Percentiles rank a stretch among this genome's conserved stretches.
These are phyloP conservation scores for Solenopsis invicta DNA, from an alignment of 1,140 invertebrate species.

Conservation along the genomic window DNA sequence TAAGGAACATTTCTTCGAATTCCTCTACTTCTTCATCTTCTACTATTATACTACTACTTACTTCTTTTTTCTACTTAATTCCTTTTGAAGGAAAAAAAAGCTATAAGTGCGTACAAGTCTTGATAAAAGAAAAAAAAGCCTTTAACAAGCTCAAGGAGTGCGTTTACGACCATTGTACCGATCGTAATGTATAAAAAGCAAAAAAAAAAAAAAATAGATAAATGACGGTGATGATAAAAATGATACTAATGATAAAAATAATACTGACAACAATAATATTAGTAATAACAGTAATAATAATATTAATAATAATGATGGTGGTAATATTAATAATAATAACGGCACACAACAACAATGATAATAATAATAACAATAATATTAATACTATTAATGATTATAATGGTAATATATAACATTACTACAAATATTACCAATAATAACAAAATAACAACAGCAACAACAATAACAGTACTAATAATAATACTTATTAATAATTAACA, in stretches of 20 bases:
- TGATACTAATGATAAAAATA: slow-evolving; percentile 36
- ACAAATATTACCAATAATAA: slow-evolving; percentile 61
- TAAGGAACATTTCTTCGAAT: slow-evolving; percentile 68
- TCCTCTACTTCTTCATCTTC: slow-evolving; percentile 59
- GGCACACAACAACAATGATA: slow-evolving; percentile 39
- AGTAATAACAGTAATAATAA: slow-evolving; percentile 50
- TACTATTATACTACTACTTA: slow-evolving; percentile 60
- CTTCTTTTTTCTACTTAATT: slow-evolving; percentile 69
- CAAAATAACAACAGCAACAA: slow-evolving; percentile 55
- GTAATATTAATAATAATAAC: slow-evolving; percentile 34
- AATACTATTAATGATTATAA: slow-evolving; percentile 60
- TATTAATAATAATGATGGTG: slow-evolving; percentile 33
- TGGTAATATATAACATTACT: slow-evolving; percentile 53
- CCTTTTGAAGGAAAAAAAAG: slow-evolving; percentile 64
- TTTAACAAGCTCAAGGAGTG: slow-evolving; percentile 76
- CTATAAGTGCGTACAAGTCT: slow-evolving; percentile 62
- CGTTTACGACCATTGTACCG: slow-evolving; percentile 67
- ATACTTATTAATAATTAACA: slow-evolving; percentile 56
- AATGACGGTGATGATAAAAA: slow-evolving; percentile 48
- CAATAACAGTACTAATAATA: slow-evolving; percentile 57
- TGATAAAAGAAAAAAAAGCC: slow-evolving; percentile 65
- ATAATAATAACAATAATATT: slow-evolving; percentile 64
- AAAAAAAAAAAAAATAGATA: slow-evolving; percentile 39
- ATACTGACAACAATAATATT: slow-evolving; percentile 50
- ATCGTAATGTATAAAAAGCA: slow-evolving; percentile 68